Base-by-base conservation (phyloP, 35 echinoderm and acorn worm species). In the Patiria miniata region DNA sequence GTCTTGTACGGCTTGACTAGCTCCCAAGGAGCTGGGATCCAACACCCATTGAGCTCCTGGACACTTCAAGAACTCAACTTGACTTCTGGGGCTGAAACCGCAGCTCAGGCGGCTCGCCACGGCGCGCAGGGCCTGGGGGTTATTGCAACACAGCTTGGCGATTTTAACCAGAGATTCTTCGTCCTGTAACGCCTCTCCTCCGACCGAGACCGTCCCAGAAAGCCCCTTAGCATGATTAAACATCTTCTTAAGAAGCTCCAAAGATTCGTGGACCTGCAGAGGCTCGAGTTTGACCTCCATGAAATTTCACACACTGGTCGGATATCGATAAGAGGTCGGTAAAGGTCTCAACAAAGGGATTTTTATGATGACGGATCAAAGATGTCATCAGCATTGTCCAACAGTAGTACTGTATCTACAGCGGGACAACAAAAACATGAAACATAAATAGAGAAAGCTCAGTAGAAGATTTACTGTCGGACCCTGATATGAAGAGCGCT, bases 341-440 rank as follows among this genome's bases (percentile, higher is more conserved):
- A n/a, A 90, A 34, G 47, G 83, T 83, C 36, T 90, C 83, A n/a
- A 83, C 59, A 33, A 90, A 90, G 53, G 83, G 88, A 39, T 90
- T 80, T 38, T 73, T 82, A 10, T 0, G 88, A 90, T 0, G 68
- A 76, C 0, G 88, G 88, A 23, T 83, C 65, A 17, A 90, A 34
- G 7, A 90, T 65, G 18, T 90, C 88, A 53, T 90, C 88, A 39
- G 88, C 88, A 55, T 90, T 90, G 81, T 90, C 88, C 61, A 90
- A 52, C 51, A 90, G 51, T 6, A 90, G 28, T 7, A 90, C 23
- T 29, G 82, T 54, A 54, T 84, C 88, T 90, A 34, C 18, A 51
- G 52, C 65, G 9, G 29, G 34, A 73, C 34, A 73, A 12, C 42
- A 12, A 47, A 47, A 12, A 47, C 42, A 47, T 6, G 4, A 47